These are phyloP conservation scores for Arctia plantaginis DNA, from an alignment of 2,888 invertebrate genomes.

Conservation along the genomic window DNA sequence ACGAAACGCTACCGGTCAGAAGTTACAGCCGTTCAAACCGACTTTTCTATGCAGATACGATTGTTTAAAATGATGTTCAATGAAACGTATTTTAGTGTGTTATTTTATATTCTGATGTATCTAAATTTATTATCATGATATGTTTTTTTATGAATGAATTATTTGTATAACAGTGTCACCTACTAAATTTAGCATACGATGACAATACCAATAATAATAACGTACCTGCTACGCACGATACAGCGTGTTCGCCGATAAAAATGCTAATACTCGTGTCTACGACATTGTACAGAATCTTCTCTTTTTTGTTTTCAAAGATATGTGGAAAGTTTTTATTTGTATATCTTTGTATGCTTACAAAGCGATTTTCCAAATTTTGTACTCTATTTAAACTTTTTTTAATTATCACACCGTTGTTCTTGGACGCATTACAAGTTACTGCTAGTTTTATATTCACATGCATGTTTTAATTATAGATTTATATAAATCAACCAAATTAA, in stretches of 20 bases:
- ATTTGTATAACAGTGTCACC: conserved; percentile 30
- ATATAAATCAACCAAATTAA: conserved; percentile 19
- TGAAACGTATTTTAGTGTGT: conserved; percentile 12
- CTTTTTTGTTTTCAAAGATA: conserved; percentile 45
- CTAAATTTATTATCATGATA: conserved; percentile 11
- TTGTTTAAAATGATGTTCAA: conserved; percentile 38
- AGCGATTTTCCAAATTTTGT: conserved; percentile 12
- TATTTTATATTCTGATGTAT: conserved; percentile 14
- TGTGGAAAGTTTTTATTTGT: conserved; percentile 30
- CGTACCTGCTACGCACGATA: conserved; percentile 48
- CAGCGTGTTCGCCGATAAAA: conserved; percentile 61
- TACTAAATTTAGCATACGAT: conserved; percentile 39
- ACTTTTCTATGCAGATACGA: conserved; percentile 62
- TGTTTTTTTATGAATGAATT: conserved; percentile 12
- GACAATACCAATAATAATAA: conserved; percentile 51
- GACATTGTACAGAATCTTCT: conserved; percentile 44
- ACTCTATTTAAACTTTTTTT: neutral
- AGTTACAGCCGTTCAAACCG: conserved; percentile 61
- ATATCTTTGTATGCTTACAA: conserved; percentile 20
- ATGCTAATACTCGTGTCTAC: conserved; percentile 58
- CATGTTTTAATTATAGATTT: conserved; percentile 23
- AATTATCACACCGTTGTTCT: neutral
- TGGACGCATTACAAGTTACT: conserved; percentile 4
- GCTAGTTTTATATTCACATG: conserved; percentile 14
- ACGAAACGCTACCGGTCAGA: conserved; percentile 76